Percentiles rank a stretch among this genome's conserved stretches.
These are phyloP conservation scores for Drosophila lacertosa DNA, from an alignment of 1,140 invertebrate species.

Conservation along the genomic window DNA sequence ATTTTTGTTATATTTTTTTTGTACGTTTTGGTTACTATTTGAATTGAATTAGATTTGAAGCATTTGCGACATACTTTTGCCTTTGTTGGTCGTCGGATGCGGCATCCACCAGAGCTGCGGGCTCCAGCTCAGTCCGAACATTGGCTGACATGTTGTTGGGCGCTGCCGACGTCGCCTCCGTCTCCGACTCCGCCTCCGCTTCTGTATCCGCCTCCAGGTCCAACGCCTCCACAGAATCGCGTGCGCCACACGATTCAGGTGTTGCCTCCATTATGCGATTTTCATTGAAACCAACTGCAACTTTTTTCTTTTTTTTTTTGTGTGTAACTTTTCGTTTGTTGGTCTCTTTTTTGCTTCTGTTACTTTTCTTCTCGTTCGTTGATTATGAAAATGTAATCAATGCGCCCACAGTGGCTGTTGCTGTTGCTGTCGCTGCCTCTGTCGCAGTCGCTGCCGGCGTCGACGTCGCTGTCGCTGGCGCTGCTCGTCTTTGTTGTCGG, in stretches of 20 bases:
- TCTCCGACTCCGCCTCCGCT: slow-evolving; percentile 21
- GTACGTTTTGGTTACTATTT: slow-evolving; percentile 22
- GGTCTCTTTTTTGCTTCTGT: slow-evolving; percentile 7
- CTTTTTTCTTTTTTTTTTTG: slow-evolving; percentile 21
- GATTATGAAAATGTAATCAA: slow-evolving; percentile 73
- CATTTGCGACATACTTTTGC: slow-evolving; percentile 65
- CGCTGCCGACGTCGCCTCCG: slow-evolving; percentile 8
- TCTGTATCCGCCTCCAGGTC: slow-evolving; percentile 48
- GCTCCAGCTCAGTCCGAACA: slow-evolving; percentile 28
- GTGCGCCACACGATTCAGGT: slow-evolving; percentile 71
- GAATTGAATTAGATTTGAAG: slow-evolving; percentile 41
- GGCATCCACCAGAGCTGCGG: slow-evolving; percentile 27
- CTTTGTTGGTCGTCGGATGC: slow-evolving; percentile 52
- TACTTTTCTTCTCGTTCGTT: slow-evolving; percentile 36
- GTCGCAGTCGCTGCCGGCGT: slow-evolving; percentile 17
- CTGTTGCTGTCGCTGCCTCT: slow-evolving; percentile 11
- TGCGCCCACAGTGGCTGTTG: slow-evolving; percentile 46
- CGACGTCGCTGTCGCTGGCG: slow-evolving; percentile 25
- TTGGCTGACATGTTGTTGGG: slow-evolving; percentile 32
- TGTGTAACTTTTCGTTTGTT: slow-evolving; percentile 18
- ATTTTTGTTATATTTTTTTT: no score
- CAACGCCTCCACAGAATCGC: slow-evolving; percentile 62
- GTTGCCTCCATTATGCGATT: slow-evolving; percentile 73
- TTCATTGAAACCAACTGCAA: slow-evolving; percentile 62
- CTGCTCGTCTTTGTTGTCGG: slow-evolving; percentile 53